Evolutionary conservation across 2,888 invertebrate species (phyloP).

Genomic region (Sphaerophoria rueppellii): DNA sequence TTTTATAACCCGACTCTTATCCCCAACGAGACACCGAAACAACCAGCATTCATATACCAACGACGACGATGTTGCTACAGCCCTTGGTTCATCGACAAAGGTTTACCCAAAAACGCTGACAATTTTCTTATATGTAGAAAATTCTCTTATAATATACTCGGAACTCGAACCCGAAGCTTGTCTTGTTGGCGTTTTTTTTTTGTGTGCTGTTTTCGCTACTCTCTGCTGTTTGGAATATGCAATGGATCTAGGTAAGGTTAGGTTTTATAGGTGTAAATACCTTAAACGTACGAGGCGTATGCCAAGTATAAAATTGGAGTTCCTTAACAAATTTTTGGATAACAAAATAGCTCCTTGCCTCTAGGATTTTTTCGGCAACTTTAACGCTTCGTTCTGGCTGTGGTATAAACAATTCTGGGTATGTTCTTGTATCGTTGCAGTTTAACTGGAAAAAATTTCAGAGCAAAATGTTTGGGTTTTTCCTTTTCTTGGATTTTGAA

Average conservation of each 20-base stretch:
- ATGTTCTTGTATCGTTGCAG: constrained; percentile 3
- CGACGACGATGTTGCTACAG: not conserved
- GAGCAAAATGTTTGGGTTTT: no score
- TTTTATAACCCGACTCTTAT: not conserved
- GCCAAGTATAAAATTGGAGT: constrained; percentile 39
- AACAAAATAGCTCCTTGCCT: constrained; percentile 50
- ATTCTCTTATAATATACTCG: constrained; percentile 62
- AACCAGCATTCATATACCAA: constrained; percentile 26
- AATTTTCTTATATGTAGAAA: constrained; percentile 62
- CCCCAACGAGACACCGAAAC: not conserved
- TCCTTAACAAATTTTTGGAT: constrained; percentile 51
- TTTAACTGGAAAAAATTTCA: no score
- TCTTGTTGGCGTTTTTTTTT: no score
- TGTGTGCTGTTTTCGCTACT: no score
- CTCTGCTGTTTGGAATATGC: constrained; percentile 51
- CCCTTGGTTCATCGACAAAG: constrained; percentile 39
- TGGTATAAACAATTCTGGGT: constrained; percentile 43
- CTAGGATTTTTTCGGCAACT: not conserved
- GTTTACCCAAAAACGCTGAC: constrained; percentile 68
- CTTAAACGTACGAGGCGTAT: constrained; percentile 41
- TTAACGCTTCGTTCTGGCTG: not conserved
- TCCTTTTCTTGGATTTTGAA: no score
- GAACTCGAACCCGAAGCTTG: not conserved
- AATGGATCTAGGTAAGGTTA: constrained; percentile 61
- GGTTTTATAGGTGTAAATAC: constrained; percentile 66